phyloP scores from a whole-genome alignment of 2,797 vertebrate genomes.

The Molossus molossus region DNA sequence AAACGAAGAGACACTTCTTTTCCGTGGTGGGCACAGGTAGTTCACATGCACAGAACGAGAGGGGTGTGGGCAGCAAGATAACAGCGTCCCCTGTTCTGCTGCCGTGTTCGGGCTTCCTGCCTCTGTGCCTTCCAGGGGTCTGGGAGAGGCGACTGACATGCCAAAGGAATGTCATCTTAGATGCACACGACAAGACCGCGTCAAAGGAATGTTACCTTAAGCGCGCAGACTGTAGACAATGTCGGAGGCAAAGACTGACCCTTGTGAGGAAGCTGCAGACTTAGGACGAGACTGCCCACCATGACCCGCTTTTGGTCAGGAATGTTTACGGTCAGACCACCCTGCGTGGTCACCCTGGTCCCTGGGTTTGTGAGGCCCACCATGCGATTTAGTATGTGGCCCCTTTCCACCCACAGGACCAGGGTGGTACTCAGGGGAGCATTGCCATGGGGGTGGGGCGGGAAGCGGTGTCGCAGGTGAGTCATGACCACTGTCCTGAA shows the following conservation, averaged over 20 bases:
- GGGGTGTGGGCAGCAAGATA: not conserved
- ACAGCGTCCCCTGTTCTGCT: not conserved
- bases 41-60: not conserved
- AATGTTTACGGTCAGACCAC: not conserved
- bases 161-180: not conserved
- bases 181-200: not conserved
- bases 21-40: accelerated
- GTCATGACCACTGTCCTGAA: accelerated
- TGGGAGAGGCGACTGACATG: not conserved
- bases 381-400: not conserved
- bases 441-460: too few relatives aligned
- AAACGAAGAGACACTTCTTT: not conserved
- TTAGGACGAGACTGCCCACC: not conserved
- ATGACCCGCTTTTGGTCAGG: accelerated
- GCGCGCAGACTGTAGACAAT: not conserved
- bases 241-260: not conserved
- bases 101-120: not conserved
- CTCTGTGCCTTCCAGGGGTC: not conserved
- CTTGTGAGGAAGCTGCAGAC: not conserved
- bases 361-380: not conserved
- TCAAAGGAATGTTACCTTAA: not conserved
- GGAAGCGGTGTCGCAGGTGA: not conserved
- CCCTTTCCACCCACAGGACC: not conserved
- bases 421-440: not conserved
- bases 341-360: not conserved